Conservation (phyloP, 2,888 invertebrate genomes). For the Arctia plantaginis region DNA sequence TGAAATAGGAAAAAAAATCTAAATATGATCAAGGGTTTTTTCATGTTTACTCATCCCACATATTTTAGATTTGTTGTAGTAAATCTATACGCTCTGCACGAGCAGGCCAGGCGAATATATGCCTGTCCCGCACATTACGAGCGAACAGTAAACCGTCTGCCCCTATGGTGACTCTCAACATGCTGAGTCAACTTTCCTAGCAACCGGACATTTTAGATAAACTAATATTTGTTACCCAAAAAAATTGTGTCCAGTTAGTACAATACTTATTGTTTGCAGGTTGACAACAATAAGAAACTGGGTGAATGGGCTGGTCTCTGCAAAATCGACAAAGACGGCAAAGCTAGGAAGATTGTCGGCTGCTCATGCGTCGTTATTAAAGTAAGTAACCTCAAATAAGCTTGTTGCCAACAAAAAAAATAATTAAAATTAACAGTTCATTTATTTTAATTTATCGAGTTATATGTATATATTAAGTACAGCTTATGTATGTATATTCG, state of each 20-base stretch:
- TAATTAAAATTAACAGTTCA: too few species aligned
- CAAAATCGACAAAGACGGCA: slow-evolving; percentile 99
- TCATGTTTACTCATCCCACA: too few species aligned
- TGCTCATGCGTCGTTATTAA: slow-evolving; percentile 99
- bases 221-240: too few species aligned
- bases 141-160: slow-evolving; percentile 76
- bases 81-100: slow-evolving; percentile 70
- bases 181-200: slow-evolving; percentile 84
- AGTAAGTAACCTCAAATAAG: slow-evolving; percentile 80
- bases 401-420: background rate
- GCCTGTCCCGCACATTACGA: slow-evolving; percentile 63
- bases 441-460: too few species aligned
- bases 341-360: slow-evolving; percentile 99
- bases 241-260: background rate
- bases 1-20: too few species aligned
- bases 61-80: background rate
- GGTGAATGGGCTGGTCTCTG: slow-evolving; percentile 99
- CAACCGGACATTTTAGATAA: slow-evolving; percentile 67
- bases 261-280: slow-evolving; percentile 72
- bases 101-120: slow-evolving; percentile 60
- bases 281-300: slow-evolving; percentile 99
- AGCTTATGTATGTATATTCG: too few species aligned
- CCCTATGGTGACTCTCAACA: slow-evolving; percentile 80
- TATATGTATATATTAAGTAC: too few species aligned
- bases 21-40: too few species aligned